phyloP scores from a whole-genome alignment of 2,113 vertebrate species.

The Macquaria ambigua region DNA sequence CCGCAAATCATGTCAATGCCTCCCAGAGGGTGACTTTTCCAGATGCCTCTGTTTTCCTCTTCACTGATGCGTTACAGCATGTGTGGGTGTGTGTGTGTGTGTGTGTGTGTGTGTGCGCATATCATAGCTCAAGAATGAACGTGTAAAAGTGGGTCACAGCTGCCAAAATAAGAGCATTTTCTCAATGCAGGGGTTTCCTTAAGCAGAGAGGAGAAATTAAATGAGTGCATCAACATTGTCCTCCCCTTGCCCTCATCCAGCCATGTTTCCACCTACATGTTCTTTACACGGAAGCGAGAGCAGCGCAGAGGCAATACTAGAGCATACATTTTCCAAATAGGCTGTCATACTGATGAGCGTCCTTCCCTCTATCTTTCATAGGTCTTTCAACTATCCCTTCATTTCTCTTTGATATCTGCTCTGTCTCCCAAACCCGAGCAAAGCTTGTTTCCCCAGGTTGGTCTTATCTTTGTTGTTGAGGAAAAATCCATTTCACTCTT shows the following conservation, averaged over 20 bases:
- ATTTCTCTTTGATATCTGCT: conserved; percentile 57
- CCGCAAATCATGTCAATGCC: conserved; percentile 76
- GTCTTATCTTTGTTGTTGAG: conserved; percentile 49
- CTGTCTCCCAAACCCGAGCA: conserved; percentile 21
- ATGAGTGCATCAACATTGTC: conserved; percentile 42
- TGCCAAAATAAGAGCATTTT: conserved; percentile 72
- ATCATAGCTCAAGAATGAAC: conserved; percentile 62
- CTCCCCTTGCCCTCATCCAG: conserved; percentile 11
- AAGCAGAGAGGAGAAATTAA: conserved; percentile 53
- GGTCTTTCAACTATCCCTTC: conserved; percentile 38
- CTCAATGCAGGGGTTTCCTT: conserved; percentile 59
- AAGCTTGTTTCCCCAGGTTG: conserved; percentile 45
- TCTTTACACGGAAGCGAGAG: conserved; percentile 1
- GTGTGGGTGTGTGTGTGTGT: conserved; percentile 43
- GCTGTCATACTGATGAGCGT: conserved; percentile 38
- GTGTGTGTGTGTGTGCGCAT: conserved; percentile 18
- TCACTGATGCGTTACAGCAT: conserved; percentile 66
- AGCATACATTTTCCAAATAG: conserved; percentile 54
- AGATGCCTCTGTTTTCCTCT: conserved; percentile 84
- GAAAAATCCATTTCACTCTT: conserved; percentile 53
- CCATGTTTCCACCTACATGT: not conserved
- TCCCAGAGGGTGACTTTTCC: conserved; percentile 81
- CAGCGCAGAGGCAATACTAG: not conserved
- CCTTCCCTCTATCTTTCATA: conserved; percentile 38
- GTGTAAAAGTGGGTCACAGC: conserved; percentile 85